phyloP scores from a whole-genome alignment of 2,113 vertebrate genomes.

The Apeltes quadracus region DNA sequence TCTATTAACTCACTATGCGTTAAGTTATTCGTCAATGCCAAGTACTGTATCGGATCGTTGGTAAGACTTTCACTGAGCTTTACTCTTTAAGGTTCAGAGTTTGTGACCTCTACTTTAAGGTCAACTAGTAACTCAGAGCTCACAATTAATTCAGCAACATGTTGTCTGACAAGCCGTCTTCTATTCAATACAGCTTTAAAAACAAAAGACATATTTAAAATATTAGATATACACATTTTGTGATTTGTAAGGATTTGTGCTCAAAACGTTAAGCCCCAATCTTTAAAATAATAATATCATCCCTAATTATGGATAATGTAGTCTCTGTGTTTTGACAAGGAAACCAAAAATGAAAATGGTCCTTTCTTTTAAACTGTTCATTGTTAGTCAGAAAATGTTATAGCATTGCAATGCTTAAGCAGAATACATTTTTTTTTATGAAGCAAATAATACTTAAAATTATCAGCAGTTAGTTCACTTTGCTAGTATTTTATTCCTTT shows the following conservation, averaged over 20 bases:
- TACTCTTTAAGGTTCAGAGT: slow-evolving; percentile 9
- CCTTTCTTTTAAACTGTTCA: neutral
- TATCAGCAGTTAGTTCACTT: no score
- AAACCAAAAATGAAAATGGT: neutral
- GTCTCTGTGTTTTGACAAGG: neutral
- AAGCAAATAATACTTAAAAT: neutral
- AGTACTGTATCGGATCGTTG: slow-evolving; percentile 16
- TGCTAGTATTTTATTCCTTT: slow-evolving; percentile 78
- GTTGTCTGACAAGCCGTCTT: neutral
- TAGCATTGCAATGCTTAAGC: neutral
- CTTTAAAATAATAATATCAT: neutral
- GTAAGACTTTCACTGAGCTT: slow-evolving; percentile 12
- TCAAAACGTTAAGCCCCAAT: no score
- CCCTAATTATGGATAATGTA: slow-evolving; percentile 6
- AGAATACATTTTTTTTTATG: neutral
- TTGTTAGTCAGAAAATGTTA: neutral
- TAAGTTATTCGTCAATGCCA: slow-evolving; percentile 19
- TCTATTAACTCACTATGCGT: no score
- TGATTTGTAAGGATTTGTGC: no score
- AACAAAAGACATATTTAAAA: neutral
- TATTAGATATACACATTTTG: no score
- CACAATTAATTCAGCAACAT: slow-evolving; percentile 23
- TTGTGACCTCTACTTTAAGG: slow-evolving; percentile 15
- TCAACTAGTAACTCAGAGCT: neutral
- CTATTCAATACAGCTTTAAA: slow-evolving; percentile 2